phyloP scores from a whole-genome alignment of 1,140 invertebrate species.

The Brachionus angularis region DNA sequence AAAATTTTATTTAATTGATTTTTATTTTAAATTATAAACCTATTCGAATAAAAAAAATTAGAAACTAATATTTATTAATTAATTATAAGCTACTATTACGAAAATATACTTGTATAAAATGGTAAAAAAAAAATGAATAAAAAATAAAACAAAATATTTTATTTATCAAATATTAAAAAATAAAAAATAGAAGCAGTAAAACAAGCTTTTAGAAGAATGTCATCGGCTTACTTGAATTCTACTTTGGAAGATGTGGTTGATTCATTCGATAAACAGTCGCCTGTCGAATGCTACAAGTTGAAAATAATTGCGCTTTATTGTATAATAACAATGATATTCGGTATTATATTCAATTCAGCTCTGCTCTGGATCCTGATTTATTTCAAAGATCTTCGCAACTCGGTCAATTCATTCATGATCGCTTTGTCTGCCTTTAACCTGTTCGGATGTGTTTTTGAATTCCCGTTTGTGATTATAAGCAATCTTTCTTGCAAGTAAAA shows the following conservation, averaged over 20 bases:
- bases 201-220: too few relatives aligned
- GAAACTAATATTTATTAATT: too few relatives aligned
- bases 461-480: background rate
- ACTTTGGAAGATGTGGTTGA: background rate
- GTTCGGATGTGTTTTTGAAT: conserved; percentile 1
- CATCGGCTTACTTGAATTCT: too few relatives aligned
- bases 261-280: background rate
- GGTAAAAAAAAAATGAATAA: too few relatives aligned
- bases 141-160: too few relatives aligned
- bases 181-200: too few relatives aligned
- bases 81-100: too few relatives aligned
- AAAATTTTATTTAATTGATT: too few relatives aligned
- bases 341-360: background rate
- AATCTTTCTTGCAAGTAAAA: conserved; percentile 30
- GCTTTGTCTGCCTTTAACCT: conserved; percentile 3
- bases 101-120: too few relatives aligned
- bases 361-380: conserved; percentile 1
- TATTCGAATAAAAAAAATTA: too few relatives aligned
- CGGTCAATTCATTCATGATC: conserved; percentile 27
- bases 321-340: background rate
- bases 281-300: conserved; percentile 12
- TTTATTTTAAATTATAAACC: too few relatives aligned
- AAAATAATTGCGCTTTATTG: conserved; percentile 30
- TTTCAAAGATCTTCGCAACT: background rate
- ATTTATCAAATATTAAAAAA: too few relatives aligned